phyloP scores from a whole-genome alignment of 2,797 vertebrate species.

The Epinephelus malabaricus region DNA sequence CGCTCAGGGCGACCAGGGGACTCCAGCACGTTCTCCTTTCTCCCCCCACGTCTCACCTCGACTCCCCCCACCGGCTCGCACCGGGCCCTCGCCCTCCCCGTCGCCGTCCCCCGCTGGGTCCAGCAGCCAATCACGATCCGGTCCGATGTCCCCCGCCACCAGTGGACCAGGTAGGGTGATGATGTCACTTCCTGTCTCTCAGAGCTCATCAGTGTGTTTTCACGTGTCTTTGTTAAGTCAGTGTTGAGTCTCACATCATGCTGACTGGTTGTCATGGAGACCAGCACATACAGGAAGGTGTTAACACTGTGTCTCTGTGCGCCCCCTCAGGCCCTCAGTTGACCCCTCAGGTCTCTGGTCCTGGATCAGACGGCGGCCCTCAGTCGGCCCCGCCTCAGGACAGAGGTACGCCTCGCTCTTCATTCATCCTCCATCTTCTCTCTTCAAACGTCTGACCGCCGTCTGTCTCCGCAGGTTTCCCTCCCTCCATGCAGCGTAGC shows the following conservation, averaged over 20 bases:
- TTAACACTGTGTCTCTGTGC: not conserved
- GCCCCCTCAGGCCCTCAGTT: slow-evolving; percentile 89
- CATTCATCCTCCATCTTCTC: too few species aligned
- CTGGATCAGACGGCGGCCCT: slow-evolving; percentile 90
- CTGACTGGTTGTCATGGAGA: too few species aligned
- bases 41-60: slow-evolving; percentile 94
- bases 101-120: slow-evolving; percentile 93
- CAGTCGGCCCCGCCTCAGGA: slow-evolving; percentile 95
- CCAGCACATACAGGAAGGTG: not conserved
- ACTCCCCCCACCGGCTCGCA: slow-evolving; percentile 87
- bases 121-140: slow-evolving; percentile 92
- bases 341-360: slow-evolving; percentile 90
- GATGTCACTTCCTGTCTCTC: slow-evolving; percentile 1
- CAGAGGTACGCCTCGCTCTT: slow-evolving; percentile 86
- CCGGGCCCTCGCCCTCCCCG: slow-evolving; percentile 91
- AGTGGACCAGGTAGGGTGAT: slow-evolving; percentile 89
- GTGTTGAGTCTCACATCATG: too few species aligned
- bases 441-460: too few species aligned
- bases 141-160: slow-evolving; percentile 92
- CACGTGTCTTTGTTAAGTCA: too few species aligned
- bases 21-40: slow-evolving; percentile 94
- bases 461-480: slow-evolving; percentile 83
- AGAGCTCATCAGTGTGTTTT: too few species aligned
- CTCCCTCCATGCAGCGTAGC: slow-evolving; percentile 90
- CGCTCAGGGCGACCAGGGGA: slow-evolving; percentile 93